These are phyloP conservation scores for Lasioglossum albipes DNA, from an alignment of 1,140 invertebrate species.

Conservation along the genomic window DNA sequence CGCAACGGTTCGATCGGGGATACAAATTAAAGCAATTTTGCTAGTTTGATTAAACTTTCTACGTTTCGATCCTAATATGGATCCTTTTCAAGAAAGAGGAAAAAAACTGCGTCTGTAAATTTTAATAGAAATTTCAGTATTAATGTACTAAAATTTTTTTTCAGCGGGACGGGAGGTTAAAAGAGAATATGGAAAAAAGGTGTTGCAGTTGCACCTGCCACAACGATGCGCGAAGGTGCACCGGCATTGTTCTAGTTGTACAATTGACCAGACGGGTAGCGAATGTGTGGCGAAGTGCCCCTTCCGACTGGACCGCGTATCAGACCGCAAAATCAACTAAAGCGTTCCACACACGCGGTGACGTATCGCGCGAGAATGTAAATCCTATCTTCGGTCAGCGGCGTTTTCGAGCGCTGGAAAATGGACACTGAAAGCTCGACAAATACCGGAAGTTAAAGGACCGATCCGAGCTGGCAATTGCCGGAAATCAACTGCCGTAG, in stretches of 20 bases:
- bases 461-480: slow-evolving; percentile 31
- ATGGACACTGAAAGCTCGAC: slow-evolving; percentile 42
- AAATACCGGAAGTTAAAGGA: slow-evolving; percentile 42
- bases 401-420: slow-evolving; percentile 27
- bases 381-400: slow-evolving; percentile 17
- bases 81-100: too few species aligned
- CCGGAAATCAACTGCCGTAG: slow-evolving; percentile 29
- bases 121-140: too few species aligned
- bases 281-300: background rate
- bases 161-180: too few species aligned
- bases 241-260: background rate
- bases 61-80: too few species aligned
- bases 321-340: slow-evolving; percentile 32
- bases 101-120: too few species aligned
- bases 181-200: background rate
- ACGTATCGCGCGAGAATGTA: slow-evolving; percentile 26
- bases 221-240: background rate
- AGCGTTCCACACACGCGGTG: slow-evolving; percentile 2
- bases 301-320: slow-evolving; percentile 11
- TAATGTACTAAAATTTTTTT: too few species aligned
- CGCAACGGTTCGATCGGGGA: too few species aligned
- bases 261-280: background rate
- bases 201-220: background rate
- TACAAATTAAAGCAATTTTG: too few species aligned
- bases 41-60: too few species aligned